Evolutionary conservation across 1,140 invertebrate species (phyloP), one percentile per base, ranked within the genome.

Genomic region (Contarinia nasturtii): DNA sequence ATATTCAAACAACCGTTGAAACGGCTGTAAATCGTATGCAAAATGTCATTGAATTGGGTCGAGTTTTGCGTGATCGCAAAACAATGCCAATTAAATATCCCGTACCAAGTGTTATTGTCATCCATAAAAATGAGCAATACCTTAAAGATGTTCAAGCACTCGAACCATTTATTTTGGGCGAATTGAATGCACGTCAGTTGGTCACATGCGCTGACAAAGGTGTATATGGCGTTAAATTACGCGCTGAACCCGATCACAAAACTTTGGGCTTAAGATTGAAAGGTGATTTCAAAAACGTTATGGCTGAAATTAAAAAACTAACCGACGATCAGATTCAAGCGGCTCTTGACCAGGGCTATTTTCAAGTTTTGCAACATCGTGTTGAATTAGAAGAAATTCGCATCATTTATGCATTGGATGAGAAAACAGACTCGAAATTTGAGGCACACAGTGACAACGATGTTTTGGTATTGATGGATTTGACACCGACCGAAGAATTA

Each of bases 41-140:
- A 69, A 78, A 77, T 17, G 83, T 98, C 8, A 89, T 99, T 52
- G 93, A 98, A 63, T 62, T 98, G 3, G 94, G 92, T 7, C 74
- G 96, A 52, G 77, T 96, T 10, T 68, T 97, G 42, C 69, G 96
- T 46, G 95, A 98, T 59, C 73, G 92, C 33, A 88, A 89, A 63
- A 94, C 86, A 1, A 74, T 97, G 47, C 93, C 94, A 0, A 73
- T 95, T 0, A 98, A 98, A 68, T 97, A 96, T 70, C 96, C 96
- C 0, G 65, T 99, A 44, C 89, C 86, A 15, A 93, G 98, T 71
- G 76, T 98, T 45, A 81, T 98, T 21, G 80, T 98, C 7, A 90
- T 99, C 51, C 84, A 96, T 60, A 81, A 88, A 53, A 83, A 95
- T 56, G 56, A 68, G 34, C 62, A 77, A 21, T 80, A 82, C 52